These are phyloP conservation scores for Danaus melanippus DNA, from an alignment of 1,140 invertebrate species.

Conservation along the genomic window DNA sequence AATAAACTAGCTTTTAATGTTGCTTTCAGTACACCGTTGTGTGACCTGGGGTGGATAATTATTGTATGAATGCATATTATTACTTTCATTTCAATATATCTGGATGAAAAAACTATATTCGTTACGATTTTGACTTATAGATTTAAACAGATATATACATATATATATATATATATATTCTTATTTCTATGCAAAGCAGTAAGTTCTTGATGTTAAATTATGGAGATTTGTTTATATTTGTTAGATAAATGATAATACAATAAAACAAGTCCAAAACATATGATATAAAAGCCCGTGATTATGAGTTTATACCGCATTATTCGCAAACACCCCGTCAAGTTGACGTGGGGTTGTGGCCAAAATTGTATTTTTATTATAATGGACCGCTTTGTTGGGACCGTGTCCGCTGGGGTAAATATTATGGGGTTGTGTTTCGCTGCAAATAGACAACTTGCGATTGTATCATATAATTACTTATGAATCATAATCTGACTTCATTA, in stretches of 20 bases:
- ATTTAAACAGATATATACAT: too few relatives aligned
- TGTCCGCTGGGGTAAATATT: constrained; percentile 58
- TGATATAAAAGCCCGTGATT: not conserved
- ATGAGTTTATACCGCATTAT: constrained; percentile 35
- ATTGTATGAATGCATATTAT: not conserved
- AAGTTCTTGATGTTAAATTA: too few relatives aligned
- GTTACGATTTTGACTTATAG: too few relatives aligned
- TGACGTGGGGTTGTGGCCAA: constrained; percentile 59
- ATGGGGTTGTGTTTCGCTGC: constrained; percentile 43
- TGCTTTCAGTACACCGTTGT: too few relatives aligned
- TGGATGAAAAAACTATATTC: too few relatives aligned
- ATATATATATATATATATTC: too few relatives aligned
- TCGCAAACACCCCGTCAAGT: constrained; percentile 54
- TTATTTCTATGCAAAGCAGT: too few relatives aligned
- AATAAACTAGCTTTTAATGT: too few relatives aligned
- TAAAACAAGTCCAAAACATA: not conserved
- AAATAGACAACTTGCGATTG: constrained; percentile 32
- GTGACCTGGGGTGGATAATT: too few relatives aligned
- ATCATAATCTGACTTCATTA: constrained; percentile 23
- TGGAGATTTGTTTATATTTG: too few relatives aligned
- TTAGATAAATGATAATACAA: constrained; percentile 3
- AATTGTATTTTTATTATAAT: constrained; percentile 72
- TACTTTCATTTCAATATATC: too few relatives aligned
- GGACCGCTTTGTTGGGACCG: constrained; percentile 54
- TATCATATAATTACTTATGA: constrained; percentile 44